These are phyloP conservation scores for Zaprionus taronus DNA, from an alignment of 1,140 invertebrate species.

Conservation along the genomic window DNA sequence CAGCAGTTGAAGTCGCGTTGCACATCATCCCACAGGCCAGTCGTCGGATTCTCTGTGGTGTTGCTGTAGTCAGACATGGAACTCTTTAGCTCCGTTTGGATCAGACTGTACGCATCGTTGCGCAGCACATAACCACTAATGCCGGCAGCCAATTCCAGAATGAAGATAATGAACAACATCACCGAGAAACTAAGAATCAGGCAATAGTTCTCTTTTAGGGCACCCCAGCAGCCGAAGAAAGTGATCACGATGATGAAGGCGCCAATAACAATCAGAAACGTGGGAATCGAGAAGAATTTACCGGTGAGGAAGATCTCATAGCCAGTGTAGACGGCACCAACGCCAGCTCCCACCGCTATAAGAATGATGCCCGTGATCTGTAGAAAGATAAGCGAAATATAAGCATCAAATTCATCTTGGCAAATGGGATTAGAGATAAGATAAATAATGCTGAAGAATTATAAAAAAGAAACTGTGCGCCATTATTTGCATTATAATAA, in stretches of 20 bases:
- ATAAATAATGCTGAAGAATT: not conserved
- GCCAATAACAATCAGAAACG: constrained; percentile 92
- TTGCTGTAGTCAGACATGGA: constrained; percentile 86
- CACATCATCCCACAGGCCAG: constrained; percentile 87
- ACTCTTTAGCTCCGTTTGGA: constrained; percentile 85
- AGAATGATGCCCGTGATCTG: constrained; percentile 90
- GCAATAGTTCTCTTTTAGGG: constrained; percentile 92
- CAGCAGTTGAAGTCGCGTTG: constrained; percentile 90
- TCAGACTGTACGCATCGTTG: constrained; percentile 85
- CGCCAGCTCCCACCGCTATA: constrained; percentile 88
- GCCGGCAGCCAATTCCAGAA: constrained; percentile 92
- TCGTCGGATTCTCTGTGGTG: constrained; percentile 74
- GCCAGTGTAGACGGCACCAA: constrained; percentile 87
- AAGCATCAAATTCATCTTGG: not conserved
- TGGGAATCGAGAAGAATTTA: constrained; percentile 88
- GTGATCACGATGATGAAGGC: constrained; percentile 92
- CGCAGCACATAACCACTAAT: constrained; percentile 92
- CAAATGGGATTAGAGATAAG: not conserved
- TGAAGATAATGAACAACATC: constrained; percentile 90
- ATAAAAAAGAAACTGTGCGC: not conserved
- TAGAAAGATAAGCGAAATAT: constrained; percentile 29
- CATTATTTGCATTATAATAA: not conserved
- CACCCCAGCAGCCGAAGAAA: constrained; percentile 95
- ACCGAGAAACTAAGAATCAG: constrained; percentile 92
- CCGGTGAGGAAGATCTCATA: constrained; percentile 88